A percentile compares a stretch with the other conserved stretches of the same genome.
Evolutionary conservation across 2,113 vertebrate genomes (phyloP).

Genomic region (Condylura cristata): DNA sequence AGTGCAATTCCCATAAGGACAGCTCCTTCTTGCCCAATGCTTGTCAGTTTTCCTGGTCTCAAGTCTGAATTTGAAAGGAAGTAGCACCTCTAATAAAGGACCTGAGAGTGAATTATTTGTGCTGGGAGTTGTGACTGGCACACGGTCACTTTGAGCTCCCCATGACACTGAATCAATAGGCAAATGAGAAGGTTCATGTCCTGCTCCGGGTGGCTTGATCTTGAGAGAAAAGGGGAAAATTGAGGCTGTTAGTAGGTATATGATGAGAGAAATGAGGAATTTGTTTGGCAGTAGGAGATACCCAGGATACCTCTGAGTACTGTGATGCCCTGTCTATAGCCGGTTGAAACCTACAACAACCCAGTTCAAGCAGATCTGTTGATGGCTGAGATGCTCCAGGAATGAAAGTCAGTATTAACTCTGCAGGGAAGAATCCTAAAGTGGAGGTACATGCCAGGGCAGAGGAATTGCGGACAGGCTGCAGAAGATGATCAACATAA

Average conservation of each 20-base stretch:
- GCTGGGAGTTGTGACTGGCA: background rate
- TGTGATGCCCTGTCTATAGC: background rate
- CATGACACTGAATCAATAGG: background rate
- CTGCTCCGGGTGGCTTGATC: background rate
- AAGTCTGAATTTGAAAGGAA: background rate
- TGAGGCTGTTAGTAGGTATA: background rate
- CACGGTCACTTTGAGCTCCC: background rate
- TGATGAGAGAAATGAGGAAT: background rate
- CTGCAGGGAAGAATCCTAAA: background rate
- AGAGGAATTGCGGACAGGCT: background rate
- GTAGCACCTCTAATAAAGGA: background rate
- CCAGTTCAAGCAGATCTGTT: background rate
- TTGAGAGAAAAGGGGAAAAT: background rate
- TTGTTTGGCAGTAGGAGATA: background rate
- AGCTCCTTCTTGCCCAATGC: background rate
- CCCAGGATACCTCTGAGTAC: background rate
- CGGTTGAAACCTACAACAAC: background rate
- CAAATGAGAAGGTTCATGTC: background rate
- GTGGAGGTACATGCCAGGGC: background rate
- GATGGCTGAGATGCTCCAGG: background rate
- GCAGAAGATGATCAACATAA: background rate
- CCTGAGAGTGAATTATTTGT: background rate
- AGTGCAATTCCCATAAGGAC: background rate
- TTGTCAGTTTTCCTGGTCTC: background rate
- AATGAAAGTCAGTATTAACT: background rate